These are phyloP conservation scores for Athripsodes cinereus DNA, from an alignment of 2,888 invertebrate species.

Conservation along the genomic window DNA sequence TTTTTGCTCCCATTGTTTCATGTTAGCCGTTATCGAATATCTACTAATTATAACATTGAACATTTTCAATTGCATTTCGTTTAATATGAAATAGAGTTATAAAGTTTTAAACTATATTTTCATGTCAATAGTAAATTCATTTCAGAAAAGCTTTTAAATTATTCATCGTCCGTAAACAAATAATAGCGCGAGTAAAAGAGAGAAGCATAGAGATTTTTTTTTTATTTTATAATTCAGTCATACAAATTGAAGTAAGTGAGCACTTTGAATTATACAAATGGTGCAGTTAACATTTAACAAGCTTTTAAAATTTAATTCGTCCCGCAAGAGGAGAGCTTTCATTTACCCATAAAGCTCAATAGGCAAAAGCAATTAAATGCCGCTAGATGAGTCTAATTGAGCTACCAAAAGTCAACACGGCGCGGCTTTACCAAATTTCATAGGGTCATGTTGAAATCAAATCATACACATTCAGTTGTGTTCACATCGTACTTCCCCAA, in stretches of 20 bases:
- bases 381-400: constrained; percentile 19
- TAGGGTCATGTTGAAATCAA: no score
- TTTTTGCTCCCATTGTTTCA: no score
- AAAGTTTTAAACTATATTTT: neutral
- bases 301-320: constrained; percentile 20
- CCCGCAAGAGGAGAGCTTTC: constrained; percentile 15
- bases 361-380: constrained; percentile 23
- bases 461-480: no score
- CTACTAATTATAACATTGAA: no score
- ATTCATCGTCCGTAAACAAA: neutral
- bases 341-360: constrained; percentile 12
- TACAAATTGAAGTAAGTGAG: constrained; percentile 1
- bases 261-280: constrained; percentile 6
- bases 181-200: neutral
- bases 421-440: neutral
- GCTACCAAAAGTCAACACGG: constrained; percentile 21
- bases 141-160: neutral
- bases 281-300: constrained; percentile 9
- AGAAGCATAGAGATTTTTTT: neutral
- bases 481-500: no score
- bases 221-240: neutral
- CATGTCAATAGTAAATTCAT: neutral
- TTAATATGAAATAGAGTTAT: no score
- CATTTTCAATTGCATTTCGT: no score
- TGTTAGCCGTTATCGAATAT: no score